These are phyloP conservation scores for Mormyrus proboscirostris DNA, from an alignment of 2,797 vertebrate genomes.

Conservation along the genomic window DNA sequence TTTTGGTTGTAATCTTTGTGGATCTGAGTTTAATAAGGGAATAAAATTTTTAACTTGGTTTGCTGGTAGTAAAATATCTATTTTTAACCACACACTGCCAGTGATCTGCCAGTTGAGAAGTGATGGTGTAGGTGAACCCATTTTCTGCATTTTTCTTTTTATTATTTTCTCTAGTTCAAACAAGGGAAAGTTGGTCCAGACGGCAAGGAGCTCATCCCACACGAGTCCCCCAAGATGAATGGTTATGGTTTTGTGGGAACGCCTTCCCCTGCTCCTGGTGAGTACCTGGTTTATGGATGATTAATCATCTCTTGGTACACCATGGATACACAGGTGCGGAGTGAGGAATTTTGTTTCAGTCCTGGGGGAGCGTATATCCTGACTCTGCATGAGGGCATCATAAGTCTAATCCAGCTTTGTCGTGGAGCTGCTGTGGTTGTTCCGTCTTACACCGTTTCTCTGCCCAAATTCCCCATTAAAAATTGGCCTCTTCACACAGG, in stretches of 20 bases:
- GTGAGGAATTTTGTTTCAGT: background rate
- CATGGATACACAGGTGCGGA: background rate
- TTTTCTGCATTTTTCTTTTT: background rate
- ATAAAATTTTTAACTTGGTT: background rate
- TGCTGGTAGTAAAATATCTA: background rate
- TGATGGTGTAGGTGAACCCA: background rate
- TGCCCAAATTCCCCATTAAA: background rate
- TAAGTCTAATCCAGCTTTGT: background rate
- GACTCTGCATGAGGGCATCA: background rate
- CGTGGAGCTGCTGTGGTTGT: background rate
- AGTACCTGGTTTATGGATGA: constrained; percentile 31
- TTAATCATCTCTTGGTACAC: background rate
- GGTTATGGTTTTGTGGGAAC: constrained; percentile 85
- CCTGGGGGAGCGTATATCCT: background rate
- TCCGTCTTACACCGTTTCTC: background rate
- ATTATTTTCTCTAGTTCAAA: constrained; percentile 72
- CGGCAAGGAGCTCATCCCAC: constrained; percentile 91
- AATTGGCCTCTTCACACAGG: constrained; percentile 52
- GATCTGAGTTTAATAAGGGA: background rate
- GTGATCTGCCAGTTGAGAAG: background rate
- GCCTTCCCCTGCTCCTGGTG: constrained; percentile 88
- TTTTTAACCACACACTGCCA: background rate
- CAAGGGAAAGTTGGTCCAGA: constrained; percentile 96
- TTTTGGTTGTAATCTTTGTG: background rate
- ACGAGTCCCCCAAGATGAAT: constrained; percentile 87